A percentile compares a stretch with the other conserved stretches of the same genome.
Evolutionary conservation across 2,113 vertebrate genomes (phyloP).

Genomic region (Albula glossodonta): DNA sequence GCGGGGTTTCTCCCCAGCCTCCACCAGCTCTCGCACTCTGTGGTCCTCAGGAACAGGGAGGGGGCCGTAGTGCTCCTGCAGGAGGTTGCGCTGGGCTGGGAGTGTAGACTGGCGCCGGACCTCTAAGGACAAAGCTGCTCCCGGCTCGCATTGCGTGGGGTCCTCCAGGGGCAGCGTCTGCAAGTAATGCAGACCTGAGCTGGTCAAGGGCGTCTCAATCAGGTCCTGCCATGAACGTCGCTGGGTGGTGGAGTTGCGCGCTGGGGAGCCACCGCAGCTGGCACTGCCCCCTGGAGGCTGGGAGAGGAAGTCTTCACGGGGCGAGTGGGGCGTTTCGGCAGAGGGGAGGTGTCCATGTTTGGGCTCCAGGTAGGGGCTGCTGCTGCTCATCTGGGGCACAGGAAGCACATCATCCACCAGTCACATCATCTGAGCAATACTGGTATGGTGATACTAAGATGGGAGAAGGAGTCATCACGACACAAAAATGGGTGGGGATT

Average conservation of each 20-base stretch:
- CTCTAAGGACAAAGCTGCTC: constrained; percentile 79
- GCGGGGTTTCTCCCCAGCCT: constrained; percentile 77
- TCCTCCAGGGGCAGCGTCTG: constrained; percentile 92
- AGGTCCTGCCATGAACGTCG: constrained; percentile 96
- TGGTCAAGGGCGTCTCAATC: constrained; percentile 87
- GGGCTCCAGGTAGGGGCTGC: constrained; percentile 88
- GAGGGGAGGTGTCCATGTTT: constrained; percentile 91
- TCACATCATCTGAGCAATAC: not conserved
- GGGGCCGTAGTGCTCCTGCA: constrained; percentile 88
- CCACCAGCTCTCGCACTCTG: constrained; percentile 74
- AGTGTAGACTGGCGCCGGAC: constrained; percentile 91
- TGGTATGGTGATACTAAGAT: not conserved
- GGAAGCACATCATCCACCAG: not conserved
- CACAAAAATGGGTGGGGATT: too few species aligned
- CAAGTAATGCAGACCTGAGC: constrained; percentile 89
- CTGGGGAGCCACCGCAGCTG: constrained; percentile 74
- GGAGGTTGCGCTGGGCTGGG: constrained; percentile 86
- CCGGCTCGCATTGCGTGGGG: constrained; percentile 75
- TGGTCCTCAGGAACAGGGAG: constrained; percentile 75
- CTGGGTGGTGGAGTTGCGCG: constrained; percentile 84
- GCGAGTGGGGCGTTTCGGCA: constrained; percentile 91
- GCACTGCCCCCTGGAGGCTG: constrained; percentile 73
- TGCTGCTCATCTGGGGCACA: constrained; percentile 78
- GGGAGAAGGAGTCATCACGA: too few species aligned
- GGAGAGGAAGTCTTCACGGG: constrained; percentile 86